Percentiles rank a stretch among this genome's conserved stretches.
phyloP scores from a whole-genome alignment of 1,140 invertebrate species.

The Acromyrmex heyeri region DNA sequence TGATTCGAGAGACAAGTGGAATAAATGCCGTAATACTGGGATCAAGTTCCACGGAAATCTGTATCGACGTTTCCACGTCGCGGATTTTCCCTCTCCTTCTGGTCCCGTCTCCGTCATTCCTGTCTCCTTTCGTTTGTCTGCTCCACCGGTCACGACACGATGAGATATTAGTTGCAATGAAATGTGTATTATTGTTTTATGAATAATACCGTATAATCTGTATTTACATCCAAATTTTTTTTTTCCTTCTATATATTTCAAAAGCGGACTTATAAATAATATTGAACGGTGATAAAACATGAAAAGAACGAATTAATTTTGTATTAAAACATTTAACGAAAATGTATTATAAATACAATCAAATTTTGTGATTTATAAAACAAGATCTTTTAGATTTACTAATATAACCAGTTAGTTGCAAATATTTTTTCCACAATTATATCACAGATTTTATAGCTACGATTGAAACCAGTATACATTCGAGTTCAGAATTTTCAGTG shows the following conservation, averaged over 20 bases:
- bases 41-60: slow-evolving; percentile 62
- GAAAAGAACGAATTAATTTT: background rate
- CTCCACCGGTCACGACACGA: slow-evolving; percentile 42
- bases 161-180: slow-evolving; percentile 78
- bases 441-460: background rate
- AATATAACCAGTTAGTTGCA: slow-evolving; percentile 65
- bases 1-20: slow-evolving; percentile 73
- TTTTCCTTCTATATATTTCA: background rate
- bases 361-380: background rate
- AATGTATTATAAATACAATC: background rate
- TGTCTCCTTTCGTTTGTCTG: slow-evolving; percentile 8
- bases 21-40: slow-evolving; percentile 68
- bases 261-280: background rate
- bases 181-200: slow-evolving; percentile 76
- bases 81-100: slow-evolving; percentile 26
- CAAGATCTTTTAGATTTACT: slow-evolving; percentile 33
- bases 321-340: background rate
- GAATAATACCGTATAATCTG: slow-evolving; percentile 68
- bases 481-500: slow-evolving; percentile 6
- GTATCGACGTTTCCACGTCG: slow-evolving; percentile 56
- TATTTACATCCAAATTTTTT: slow-evolving; percentile 68
- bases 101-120: background rate
- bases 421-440: background rate
- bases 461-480: slow-evolving; percentile 39
- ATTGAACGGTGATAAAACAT: background rate